Conservation (phyloP, 2,113 vertebrate genomes). For the Ginglymostoma cirratum region DNA sequence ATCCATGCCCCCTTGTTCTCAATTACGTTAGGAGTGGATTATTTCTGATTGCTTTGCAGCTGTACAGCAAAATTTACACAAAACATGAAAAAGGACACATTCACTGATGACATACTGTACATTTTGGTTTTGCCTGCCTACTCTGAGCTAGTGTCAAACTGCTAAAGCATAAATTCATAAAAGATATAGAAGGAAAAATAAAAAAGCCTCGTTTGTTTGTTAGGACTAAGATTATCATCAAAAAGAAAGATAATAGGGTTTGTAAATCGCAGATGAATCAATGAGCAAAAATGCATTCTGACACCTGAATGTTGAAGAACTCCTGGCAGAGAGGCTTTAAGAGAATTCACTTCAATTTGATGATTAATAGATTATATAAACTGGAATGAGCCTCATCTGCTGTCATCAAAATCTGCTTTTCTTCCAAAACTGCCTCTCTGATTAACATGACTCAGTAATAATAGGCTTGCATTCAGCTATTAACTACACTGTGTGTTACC, state of each 20-base stretch:
- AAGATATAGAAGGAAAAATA: not conserved
- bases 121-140: not conserved
- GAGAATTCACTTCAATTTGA: not conserved
- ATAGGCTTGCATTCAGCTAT: not conserved
- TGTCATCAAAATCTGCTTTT: constrained; percentile 3
- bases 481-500: not conserved
- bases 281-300: not conserved
- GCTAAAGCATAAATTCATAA: not conserved
- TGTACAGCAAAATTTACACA: not conserved
- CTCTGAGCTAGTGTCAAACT: not conserved
- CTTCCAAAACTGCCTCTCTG: constrained; percentile 20
- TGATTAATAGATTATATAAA: constrained; percentile 26
- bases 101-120: not conserved
- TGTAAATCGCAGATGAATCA: not conserved
- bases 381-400: not conserved
- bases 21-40: not conserved
- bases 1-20: no score
- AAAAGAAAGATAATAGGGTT: not conserved
- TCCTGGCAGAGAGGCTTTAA: not conserved
- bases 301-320: not conserved
- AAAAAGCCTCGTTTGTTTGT: not conserved
- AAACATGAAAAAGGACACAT: no score
- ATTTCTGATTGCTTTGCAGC: not conserved
- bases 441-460: constrained; percentile 26
- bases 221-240: not conserved